phyloP scores from a whole-genome alignment of 2,888 invertebrate genomes.

The Cantharis flavilabris region DNA sequence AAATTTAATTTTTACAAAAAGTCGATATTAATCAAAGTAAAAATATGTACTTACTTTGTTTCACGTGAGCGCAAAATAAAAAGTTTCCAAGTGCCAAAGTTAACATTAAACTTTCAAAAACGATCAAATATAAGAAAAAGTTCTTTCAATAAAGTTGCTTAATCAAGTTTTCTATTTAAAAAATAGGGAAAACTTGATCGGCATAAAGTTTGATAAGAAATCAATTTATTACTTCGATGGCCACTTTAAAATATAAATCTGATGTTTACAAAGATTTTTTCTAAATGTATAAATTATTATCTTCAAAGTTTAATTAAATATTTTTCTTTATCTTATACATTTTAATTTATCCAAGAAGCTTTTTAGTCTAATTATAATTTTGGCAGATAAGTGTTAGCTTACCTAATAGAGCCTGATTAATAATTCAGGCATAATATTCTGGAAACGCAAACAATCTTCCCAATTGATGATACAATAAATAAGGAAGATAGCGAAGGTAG shows the following conservation, averaged over 20 bases:
- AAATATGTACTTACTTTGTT: not conserved
- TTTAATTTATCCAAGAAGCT: not conserved
- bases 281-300: too few species aligned
- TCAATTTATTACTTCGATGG: not conserved
- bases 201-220: not conserved
- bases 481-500: not conserved
- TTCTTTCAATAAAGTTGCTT: conserved; percentile 26
- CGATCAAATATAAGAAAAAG: conserved; percentile 30
- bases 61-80: not conserved
- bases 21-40: not conserved
- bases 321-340: not conserved
- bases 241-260: not conserved
- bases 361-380: not conserved
- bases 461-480: not conserved
- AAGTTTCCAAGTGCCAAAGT: conserved; percentile 34
- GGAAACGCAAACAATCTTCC: not conserved
- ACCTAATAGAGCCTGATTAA: not conserved
- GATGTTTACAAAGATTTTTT: not conserved
- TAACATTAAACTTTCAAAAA: conserved; percentile 40
- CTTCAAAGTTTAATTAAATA: too few species aligned
- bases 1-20: not conserved
- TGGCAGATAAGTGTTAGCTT: not conserved
- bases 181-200: conserved; percentile 1
- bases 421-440: not conserved
- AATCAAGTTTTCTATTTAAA: conserved; percentile 12